Evolutionary conservation across 1,140 invertebrate species (phyloP).

Genomic region (Pachypsylla venusta): DNA sequence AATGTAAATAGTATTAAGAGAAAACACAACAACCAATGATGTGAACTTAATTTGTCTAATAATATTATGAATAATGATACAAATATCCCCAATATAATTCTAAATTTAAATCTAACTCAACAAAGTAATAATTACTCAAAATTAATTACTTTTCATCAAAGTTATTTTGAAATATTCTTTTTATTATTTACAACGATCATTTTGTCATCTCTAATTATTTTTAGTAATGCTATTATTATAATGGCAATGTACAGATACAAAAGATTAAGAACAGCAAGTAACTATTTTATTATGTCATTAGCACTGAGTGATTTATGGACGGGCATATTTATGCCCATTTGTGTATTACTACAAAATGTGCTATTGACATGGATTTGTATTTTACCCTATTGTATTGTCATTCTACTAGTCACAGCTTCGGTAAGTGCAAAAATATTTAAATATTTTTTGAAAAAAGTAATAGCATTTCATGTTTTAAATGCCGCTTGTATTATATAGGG

Average conservation of each 20-base stretch:
- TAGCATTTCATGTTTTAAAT: too few relatives aligned
- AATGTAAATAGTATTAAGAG: too few relatives aligned
- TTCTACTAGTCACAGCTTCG: conserved; percentile 44
- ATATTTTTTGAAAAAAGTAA: background rate
- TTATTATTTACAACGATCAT: background rate
- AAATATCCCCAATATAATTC: too few relatives aligned
- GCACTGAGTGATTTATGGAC: conserved; percentile 57
- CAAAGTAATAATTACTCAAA: too few relatives aligned
- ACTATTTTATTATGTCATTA: conserved; percentile 54
- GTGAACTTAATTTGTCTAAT: too few relatives aligned
- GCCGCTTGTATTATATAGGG: too few relatives aligned
- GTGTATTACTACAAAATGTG: conserved; percentile 33
- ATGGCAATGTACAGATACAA: conserved; percentile 43
- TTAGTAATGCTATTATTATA: conserved; percentile 39
- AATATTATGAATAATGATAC: too few relatives aligned
- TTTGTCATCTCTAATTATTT: conserved; percentile 12
- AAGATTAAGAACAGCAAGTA: conserved; percentile 45
- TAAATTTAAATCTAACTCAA: too few relatives aligned
- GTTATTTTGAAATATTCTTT: too few relatives aligned
- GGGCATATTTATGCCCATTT: conserved; percentile 53
- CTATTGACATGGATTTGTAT: conserved; percentile 34
- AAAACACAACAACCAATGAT: too few relatives aligned
- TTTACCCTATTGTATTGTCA: conserved; percentile 42
- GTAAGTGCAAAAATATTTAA: conserved; percentile 27
- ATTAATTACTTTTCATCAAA: too few relatives aligned